Base-by-base conservation (phyloP, 2,113 vertebrate genomes). In the Cheilinus undulatus region DNA sequence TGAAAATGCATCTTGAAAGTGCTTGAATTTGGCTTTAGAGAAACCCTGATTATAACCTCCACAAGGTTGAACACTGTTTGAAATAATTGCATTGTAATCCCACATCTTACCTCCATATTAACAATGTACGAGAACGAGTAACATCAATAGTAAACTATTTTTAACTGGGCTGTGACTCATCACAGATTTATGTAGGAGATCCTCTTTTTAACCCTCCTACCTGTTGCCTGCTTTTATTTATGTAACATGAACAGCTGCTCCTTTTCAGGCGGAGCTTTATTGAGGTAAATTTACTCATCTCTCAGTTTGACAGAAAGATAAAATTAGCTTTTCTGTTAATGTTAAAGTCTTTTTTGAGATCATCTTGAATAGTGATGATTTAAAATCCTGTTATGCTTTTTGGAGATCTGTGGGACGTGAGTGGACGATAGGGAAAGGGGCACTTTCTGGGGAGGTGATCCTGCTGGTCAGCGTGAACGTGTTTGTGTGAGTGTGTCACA, bases 351-450 rank as follows among this genome's bases (percentile, higher is more conserved):
- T 52, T 20, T 6, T 74, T 30, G 22, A n/a, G 14, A 12, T 17
- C n/a, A 13, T 46, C 13, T 45, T 4, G 15, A 64, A 26, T 22
- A 36, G 1, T 50, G 9, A 30, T 54, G 4, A 49, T 15, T 34
- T 50, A 2, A 32, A 49, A 15, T 3, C 4, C 59, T 34, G 4
- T 59, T 58, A 3, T 61, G 50, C 12, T 43, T 45, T 4, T 50
- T 53, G 9, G 62, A 78, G 64, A 53, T 17, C 45, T 42, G 22
- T 11, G 46, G 36, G 49, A 62, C 27, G 6, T 50, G 53, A 56
- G 48, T 57, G 53, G 32, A 36, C 71, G 46, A 69, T 45, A 32
- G 38, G 26, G 26, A 66, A 63, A 63, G 56, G 74, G 61, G 40
- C 5, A 0, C 22, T 65, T 70, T 80, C 68, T 43, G 68, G 27